Evolutionary conservation across 2,797 vertebrate species (phyloP), one percentile per base, ranked within the genome.

Genomic region (Rhinichthys osculus): DNA sequence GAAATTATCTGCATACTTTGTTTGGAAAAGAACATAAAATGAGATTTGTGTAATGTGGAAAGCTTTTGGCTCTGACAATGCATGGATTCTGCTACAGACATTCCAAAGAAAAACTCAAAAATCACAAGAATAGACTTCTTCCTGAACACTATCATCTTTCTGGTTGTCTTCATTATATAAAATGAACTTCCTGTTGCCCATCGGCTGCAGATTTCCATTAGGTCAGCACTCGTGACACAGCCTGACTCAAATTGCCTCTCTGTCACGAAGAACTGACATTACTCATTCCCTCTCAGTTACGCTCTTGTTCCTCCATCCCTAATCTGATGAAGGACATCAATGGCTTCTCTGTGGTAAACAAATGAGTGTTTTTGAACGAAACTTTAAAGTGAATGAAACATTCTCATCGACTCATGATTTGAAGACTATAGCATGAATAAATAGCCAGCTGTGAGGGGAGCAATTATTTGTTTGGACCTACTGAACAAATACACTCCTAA

Each of bases 181-280:
- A 76, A 66, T 64, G 3, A 76, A 83, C 71, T 83, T 83, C 71
- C 59, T 83, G 71, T 83, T 52, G 42, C 30, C 81, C 82, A 64
- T 38, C 30, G 71, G 57, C 71, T 66, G 57, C 82, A 76, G 33
- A 66, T 83, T 83, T 83, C 57, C 42, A 83, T 83, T 66, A 83
- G 66, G 59, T 83, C 57, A 76, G 82, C 71, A 83, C 21, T 64
- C 30, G 10, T 83, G 82, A 83, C 70, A 74, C 59, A 83, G 81
- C 19, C 81, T 47, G 81, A 83, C 54, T 83, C 54, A 72, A 66
- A 83, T 74, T 73, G 72, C 30, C 57, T 16, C 40, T 52, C 21
- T 1, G 14, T 83, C 71, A 66, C n/a, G 71, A 76, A 21, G 17
- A 83, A 76, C 57, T 62, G 57, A 27, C 59, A 76, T 76, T 83